Evolutionary conservation across 2,113 vertebrate genomes (phyloP).

Genomic region (Litocranius walleri): DNA sequence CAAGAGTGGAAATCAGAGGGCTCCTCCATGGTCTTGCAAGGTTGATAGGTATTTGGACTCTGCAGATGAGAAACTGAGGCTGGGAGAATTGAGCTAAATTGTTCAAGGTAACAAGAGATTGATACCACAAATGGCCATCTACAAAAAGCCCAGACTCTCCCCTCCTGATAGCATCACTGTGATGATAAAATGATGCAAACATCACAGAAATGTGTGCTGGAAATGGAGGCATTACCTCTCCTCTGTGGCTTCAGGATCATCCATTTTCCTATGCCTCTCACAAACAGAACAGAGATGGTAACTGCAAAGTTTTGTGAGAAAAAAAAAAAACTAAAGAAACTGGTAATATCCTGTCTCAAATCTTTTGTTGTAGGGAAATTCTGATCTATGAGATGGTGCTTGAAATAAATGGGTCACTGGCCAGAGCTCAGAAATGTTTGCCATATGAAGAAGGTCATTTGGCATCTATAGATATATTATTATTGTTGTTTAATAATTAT

Average conservation of each 20-base stretch:
- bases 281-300: background rate
- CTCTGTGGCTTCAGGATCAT: background rate
- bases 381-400: background rate
- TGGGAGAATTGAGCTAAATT: background rate
- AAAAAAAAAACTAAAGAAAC: background rate
- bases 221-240: background rate
- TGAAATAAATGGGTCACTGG: background rate
- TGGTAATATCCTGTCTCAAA: background rate
- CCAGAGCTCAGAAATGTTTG: background rate
- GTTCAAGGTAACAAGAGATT: background rate
- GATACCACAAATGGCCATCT: background rate
- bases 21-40: background rate
- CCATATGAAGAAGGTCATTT: background rate
- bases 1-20: background rate
- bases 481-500: conserved; percentile 11
- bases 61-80: background rate
- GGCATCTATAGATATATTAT: background rate
- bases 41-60: background rate
- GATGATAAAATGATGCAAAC: background rate
- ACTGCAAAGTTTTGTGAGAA: background rate
- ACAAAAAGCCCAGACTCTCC: background rate
- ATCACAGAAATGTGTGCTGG: background rate
- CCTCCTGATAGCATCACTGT: background rate
- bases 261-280: background rate
- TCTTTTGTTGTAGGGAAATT: conserved; percentile 18